Evolutionary conservation across 2,888 invertebrate species (phyloP).

Genomic region (Rhagonycha lutea): DNA sequence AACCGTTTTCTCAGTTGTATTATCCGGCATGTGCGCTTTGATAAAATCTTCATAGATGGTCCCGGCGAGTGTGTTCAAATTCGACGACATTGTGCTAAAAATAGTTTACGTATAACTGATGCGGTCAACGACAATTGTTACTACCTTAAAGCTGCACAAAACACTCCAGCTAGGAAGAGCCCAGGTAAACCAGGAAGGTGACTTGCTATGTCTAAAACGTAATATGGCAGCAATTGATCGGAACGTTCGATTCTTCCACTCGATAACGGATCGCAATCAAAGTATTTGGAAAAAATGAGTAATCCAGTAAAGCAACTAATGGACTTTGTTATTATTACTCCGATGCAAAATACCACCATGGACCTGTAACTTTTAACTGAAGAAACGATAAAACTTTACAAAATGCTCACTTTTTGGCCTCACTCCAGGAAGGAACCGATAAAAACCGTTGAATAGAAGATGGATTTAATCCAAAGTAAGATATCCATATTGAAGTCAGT

Average conservation of each 20-base stretch:
- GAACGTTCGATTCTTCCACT: constrained; percentile 60
- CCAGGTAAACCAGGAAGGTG: constrained; percentile 72
- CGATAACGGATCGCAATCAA: constrained; percentile 65
- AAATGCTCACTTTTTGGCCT: constrained; percentile 57
- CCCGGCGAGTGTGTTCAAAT: constrained; percentile 64
- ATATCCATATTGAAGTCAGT: constrained; percentile 61
- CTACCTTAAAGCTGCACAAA: constrained; percentile 69
- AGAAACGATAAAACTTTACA: background rate
- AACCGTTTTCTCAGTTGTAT: constrained; percentile 58
- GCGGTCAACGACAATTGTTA: too few relatives aligned
- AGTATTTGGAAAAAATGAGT: constrained; percentile 65
- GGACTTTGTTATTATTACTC: constrained; percentile 24
- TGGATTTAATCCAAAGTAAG: constrained; percentile 62
- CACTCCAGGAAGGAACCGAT: constrained; percentile 61
- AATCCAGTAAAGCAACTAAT: constrained; percentile 41
- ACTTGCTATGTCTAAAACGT: constrained; percentile 67
- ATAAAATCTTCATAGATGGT: constrained; percentile 67
- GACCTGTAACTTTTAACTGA: constrained; percentile 16
- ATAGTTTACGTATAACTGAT: background rate
- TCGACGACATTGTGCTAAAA: constrained; percentile 63
- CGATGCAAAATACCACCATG: constrained; percentile 18
- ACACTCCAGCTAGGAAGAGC: constrained; percentile 72
- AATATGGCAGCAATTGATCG: constrained; percentile 66
- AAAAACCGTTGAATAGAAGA: constrained; percentile 64
- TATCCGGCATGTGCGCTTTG: constrained; percentile 57